Evolutionary conservation across 2,888 invertebrate genomes (phyloP).

Genomic region (Eupithecia dodoneata): DNA sequence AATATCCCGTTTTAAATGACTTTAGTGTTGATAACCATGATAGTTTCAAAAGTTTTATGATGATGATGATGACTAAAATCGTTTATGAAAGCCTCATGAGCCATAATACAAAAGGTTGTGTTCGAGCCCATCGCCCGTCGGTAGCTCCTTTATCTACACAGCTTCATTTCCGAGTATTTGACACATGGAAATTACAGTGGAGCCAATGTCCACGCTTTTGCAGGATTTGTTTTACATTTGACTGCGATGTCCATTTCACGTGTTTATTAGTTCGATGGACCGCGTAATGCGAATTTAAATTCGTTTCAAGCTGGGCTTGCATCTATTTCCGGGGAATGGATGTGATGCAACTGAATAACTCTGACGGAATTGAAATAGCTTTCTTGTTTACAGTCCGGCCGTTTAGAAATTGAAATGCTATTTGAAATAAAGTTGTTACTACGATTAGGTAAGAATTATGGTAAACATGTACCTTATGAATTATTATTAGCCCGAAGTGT

Average conservation of each 20-base stretch:
- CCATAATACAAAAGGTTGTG: neutral
- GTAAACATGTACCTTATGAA: neutral
- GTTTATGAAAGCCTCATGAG: neutral
- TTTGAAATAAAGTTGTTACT: neutral
- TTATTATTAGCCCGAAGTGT: too few relatives aligned
- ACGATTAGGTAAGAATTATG: neutral
- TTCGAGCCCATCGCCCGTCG: neutral
- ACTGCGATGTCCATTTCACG: constrained; percentile 33
- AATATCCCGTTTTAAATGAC: too few relatives aligned
- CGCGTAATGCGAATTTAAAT: constrained; percentile 37
- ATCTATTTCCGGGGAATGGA: constrained; percentile 18
- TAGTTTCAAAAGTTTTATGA: too few relatives aligned
- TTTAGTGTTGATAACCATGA: too few relatives aligned
- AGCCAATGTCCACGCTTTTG: constrained; percentile 50
- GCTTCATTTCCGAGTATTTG: constrained; percentile 71
- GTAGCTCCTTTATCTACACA: constrained; percentile 55
- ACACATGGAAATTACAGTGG: constrained; percentile 74
- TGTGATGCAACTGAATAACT: constrained; percentile 9
- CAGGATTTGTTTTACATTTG: constrained; percentile 44
- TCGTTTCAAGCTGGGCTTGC: constrained; percentile 22
- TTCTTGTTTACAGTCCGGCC: neutral
- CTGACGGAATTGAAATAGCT: constrained; percentile 5
- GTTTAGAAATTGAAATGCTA: neutral
- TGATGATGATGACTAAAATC: neutral
- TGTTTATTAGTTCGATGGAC: constrained; percentile 37